Base-by-base conservation (phyloP, 37 sponge, comb jelly and placozoan species). In the Chondrosia reniformis region DNA sequence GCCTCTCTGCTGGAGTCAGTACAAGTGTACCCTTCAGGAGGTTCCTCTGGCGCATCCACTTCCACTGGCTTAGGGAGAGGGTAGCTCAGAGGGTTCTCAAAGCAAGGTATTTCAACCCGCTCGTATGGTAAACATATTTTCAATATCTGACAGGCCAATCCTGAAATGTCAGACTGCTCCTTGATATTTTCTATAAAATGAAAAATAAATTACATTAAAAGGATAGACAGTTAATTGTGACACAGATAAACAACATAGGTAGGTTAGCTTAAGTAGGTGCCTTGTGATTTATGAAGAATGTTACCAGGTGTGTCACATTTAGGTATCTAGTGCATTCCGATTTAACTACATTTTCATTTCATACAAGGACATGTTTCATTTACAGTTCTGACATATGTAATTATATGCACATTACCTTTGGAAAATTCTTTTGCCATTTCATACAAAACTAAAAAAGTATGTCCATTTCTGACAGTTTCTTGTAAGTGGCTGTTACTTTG, bases 111-210 rank as follows among this genome's bases (percentile, higher is more conserved):
- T 33, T 76, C 71, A 25, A 87, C 54, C 4, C 66, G 45, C 19
- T 42, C 40, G 6, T 67, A 22, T 25, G 88, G 88, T 12, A 83
- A 80, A 40, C 78, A 77, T 54, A 39, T 75, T 45, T 81, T 56
- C 37, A 87, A 25, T 4, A 86, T 30, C 25, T 40, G 63, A 59
- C 86, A 86, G 2, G 77, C 39, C 41, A 65, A 33, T 1, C 76
- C 65, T 27, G 86, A 52, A 52, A 86, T 46, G n/a, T 59, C 57
- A 63, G 43, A 6, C 46, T 67, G 19, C 12, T 22, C 80, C 27
- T 73, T 79, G 17, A 40, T 72, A 17, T 12, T 1, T 63, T 52
- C 86, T 86, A 62, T 0, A 52, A 21, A 30, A 22, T 25, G 8
- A 12, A 19, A 15, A 49, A 49, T 49, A 49, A 15, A 49, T 19